Evolutionary conservation across 2,113 vertebrate genomes (phyloP).

Genomic region (Azemiops feae): DNA sequence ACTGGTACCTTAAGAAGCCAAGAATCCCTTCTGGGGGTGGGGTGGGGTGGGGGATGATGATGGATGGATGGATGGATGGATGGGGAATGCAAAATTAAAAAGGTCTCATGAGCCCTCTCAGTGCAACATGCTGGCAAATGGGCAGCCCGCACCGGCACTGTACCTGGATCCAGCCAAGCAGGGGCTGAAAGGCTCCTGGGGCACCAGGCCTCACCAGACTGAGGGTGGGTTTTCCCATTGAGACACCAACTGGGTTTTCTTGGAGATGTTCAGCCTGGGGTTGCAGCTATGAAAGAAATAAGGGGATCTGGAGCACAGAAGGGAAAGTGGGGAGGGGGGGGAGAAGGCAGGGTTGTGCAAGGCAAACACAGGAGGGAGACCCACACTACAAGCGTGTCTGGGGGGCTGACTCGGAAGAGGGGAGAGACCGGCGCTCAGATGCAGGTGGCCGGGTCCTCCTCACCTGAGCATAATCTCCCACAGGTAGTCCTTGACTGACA

Average conservation of each 20-base stretch:
- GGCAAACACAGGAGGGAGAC: constrained; percentile 1
- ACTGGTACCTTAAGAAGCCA: constrained; percentile 22
- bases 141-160: neutral
- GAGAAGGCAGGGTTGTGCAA: neutral
- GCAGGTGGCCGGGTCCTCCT: too few species aligned
- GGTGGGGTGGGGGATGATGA: too few species aligned
- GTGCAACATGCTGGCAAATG: constrained; percentile 8
- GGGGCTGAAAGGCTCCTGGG: constrained; percentile 18
- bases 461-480: neutral
- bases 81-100: neutral
- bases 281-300: constrained; percentile 33
- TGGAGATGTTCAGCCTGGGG: constrained; percentile 33
- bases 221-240: neutral
- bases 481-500: neutral
- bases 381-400: neutral
- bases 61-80: constrained; percentile 3
- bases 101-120: neutral
- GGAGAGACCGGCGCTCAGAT: neutral
- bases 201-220: constrained; percentile 13
- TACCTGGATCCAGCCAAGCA: constrained; percentile 42
- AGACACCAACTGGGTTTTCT: constrained; percentile 34
- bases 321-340: neutral
- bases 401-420: too few species aligned
- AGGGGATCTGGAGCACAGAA: constrained; percentile 19
- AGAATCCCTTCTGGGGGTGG: constrained; percentile 7